Percentiles rank a stretch among this genome's conserved stretches.
Evolutionary conservation across 1,140 invertebrate genomes (phyloP).

Genomic region (Portunus trituberculatus): DNA sequence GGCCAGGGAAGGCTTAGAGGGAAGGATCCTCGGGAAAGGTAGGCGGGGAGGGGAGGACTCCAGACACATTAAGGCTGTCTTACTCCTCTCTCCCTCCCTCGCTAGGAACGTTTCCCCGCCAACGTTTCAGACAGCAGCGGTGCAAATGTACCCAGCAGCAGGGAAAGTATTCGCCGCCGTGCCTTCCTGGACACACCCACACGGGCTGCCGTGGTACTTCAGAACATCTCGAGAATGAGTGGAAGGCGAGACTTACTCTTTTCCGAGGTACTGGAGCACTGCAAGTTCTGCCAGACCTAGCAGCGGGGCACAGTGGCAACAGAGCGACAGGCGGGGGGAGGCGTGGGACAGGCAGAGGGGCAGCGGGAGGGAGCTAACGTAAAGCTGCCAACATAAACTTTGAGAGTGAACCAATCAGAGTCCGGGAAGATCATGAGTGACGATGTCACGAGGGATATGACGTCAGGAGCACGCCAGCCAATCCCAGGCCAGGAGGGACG

Average conservation of each 20-base stretch:
- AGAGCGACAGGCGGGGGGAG: background rate
- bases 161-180: background rate
- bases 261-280: background rate
- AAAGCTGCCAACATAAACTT: conserved; percentile 45
- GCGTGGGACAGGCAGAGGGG: background rate
- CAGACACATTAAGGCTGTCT: background rate
- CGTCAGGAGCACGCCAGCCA: background rate
- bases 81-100: background rate
- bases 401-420: conserved; percentile 38
- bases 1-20: background rate
- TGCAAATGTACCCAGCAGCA: background rate
- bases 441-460: conserved; percentile 30
- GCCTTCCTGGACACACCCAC: background rate
- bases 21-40: background rate
- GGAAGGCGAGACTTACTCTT: background rate
- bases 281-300: background rate
- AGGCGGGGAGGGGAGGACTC: background rate
- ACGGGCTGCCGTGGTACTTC: background rate
- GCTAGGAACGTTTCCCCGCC: background rate
- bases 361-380: conserved; percentile 5
- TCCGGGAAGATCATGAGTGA: conserved; percentile 36
- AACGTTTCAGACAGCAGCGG: background rate
- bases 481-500: conserved; percentile 13
- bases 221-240: no score
- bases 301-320: background rate